Evolutionary conservation across 2,888 invertebrate genomes (phyloP).

Genomic region (Stomorhina lunata): DNA sequence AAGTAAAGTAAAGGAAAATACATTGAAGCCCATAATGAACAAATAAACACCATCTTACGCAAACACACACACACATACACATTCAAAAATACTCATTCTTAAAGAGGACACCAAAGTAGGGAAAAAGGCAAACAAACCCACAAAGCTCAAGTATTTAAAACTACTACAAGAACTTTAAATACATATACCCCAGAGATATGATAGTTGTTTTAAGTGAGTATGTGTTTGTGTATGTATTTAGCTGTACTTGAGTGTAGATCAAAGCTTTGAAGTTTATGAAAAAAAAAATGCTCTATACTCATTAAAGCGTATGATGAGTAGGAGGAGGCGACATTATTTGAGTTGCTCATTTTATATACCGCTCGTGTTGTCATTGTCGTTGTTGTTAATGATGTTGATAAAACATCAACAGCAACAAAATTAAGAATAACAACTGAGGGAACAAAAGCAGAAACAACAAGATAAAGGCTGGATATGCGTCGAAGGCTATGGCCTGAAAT

Average conservation of each 20-base stretch:
- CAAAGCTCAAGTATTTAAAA: not conserved
- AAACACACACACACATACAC: not conserved
- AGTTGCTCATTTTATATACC: constrained; percentile 19
- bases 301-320: constrained; percentile 16
- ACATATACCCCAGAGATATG: no score
- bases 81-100: not conserved
- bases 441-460: not conserved
- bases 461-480: constrained; percentile 28
- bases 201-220: not conserved
- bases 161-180: not conserved
- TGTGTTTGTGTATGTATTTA: not conserved
- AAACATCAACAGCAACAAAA: constrained; percentile 21
- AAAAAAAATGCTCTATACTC: not conserved
- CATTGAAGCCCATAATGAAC: constrained; percentile 33
- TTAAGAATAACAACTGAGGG: not conserved
- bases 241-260: not conserved
- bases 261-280: constrained; percentile 51
- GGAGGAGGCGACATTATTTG: constrained; percentile 7
- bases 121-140: not conserved
- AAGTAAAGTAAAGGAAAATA: not conserved
- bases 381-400: constrained; percentile 46
- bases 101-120: not conserved
- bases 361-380: not conserved
- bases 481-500: constrained; percentile 14
- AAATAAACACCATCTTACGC: not conserved